Conservation (phyloP, 2,888 invertebrate genomes). For the Thalpophila matura region DNA sequence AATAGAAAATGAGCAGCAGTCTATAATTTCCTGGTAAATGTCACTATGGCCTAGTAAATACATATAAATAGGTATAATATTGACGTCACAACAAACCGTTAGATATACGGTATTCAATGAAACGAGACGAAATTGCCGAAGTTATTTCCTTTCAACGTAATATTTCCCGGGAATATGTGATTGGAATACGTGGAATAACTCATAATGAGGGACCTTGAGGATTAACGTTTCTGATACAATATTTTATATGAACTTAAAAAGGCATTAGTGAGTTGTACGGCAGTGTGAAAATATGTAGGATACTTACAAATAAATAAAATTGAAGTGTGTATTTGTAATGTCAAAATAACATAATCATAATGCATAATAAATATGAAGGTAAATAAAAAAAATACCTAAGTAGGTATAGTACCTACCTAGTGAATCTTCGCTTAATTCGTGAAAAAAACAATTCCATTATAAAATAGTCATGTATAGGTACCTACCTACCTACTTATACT, state of each 20-base stretch:
- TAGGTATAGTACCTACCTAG: too few relatives aligned
- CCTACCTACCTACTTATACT: too few relatives aligned
- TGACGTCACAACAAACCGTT: constrained; percentile 28
- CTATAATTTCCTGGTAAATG: constrained; percentile 1
- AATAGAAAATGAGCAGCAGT: not conserved
- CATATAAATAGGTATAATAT: constrained; percentile 12
- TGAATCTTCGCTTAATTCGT: too few relatives aligned
- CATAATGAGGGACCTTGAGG: constrained; percentile 9
- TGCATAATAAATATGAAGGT: too few relatives aligned
- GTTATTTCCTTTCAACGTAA: constrained; percentile 50
- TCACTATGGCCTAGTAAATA: constrained; percentile 18
- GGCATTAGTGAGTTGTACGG: not conserved
- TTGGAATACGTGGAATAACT: constrained; percentile 46
- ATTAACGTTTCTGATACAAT: constrained; percentile 1
- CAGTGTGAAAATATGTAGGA: not conserved
- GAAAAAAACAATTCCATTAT: too few relatives aligned
- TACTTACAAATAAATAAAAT: too few relatives aligned
- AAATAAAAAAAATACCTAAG: too few relatives aligned
- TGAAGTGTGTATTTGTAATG: too few relatives aligned
- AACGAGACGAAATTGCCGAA: constrained; percentile 34
- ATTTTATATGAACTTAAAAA: not conserved
- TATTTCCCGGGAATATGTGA: constrained; percentile 33
- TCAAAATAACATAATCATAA: too few relatives aligned
- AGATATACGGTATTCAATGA: constrained; percentile 32
- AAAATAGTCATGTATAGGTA: too few relatives aligned